A percentile compares a stretch with the other conserved stretches of the same genome.
phyloP scores from a whole-genome alignment of 2,113 vertebrate genomes.

The Phylloscopus whistleri region DNA sequence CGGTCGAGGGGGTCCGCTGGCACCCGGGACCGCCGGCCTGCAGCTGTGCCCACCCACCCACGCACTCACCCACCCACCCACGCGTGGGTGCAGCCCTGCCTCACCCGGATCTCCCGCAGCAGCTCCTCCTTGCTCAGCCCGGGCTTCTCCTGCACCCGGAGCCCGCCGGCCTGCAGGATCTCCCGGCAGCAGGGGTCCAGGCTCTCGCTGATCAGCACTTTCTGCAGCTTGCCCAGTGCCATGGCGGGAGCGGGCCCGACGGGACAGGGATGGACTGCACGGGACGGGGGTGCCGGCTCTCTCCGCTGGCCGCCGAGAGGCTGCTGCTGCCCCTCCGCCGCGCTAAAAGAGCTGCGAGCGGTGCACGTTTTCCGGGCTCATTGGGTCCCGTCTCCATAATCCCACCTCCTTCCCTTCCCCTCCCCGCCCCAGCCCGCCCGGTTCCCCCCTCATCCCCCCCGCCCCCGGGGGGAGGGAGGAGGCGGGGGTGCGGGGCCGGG shows the following conservation, averaged over 20 bases:
- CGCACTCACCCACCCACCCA: not conserved
- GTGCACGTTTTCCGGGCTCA: conserved; percentile 33
- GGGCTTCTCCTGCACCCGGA: conserved; percentile 85
- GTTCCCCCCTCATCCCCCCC: not conserved
- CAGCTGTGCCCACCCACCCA: not conserved
- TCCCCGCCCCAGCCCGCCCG: not conserved
- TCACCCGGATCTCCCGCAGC: conserved; percentile 86
- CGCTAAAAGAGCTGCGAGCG: conserved; percentile 1
- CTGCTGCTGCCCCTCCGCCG: not conserved
- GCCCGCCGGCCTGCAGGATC: conserved; percentile 85
- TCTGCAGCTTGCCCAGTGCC: conserved; percentile 79
- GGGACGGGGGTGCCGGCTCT: not conserved
- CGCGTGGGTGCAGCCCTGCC: not conserved
- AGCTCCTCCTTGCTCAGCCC: conserved; percentile 86
- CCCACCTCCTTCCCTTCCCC: conserved; percentile 40
- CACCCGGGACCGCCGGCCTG: not conserved
- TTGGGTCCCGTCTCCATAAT: conserved; percentile 56
- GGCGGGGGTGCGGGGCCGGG: not conserved
- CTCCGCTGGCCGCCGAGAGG: not conserved
- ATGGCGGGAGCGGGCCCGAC: conserved; percentile 42
- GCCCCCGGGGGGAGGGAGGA: not conserved
- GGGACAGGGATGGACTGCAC: not conserved
- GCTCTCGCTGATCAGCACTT: conserved; percentile 89
- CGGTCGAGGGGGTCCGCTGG: not conserved
- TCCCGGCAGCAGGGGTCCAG: conserved; percentile 87